Evolutionary conservation across 2,888 invertebrate species (phyloP).

Genomic region (Leucophenga montana): DNA sequence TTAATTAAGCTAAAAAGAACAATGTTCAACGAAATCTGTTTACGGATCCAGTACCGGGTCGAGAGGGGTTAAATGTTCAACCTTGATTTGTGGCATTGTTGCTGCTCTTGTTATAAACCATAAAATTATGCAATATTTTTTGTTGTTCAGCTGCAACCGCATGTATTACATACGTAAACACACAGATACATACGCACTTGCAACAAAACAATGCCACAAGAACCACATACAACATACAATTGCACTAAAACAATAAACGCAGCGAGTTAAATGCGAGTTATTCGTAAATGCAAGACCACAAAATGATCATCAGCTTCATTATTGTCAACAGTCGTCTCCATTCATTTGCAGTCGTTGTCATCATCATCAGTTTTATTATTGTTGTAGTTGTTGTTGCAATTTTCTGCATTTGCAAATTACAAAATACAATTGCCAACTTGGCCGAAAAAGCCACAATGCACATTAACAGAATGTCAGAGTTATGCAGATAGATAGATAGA

Average conservation of each 20-base stretch:
- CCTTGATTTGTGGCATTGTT: background rate
- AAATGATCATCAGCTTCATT: constrained; percentile 21
- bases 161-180: constrained; percentile 15
- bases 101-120: constrained; percentile 15
- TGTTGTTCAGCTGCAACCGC: constrained; percentile 6
- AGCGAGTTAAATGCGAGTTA: background rate
- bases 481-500: too few relatives aligned
- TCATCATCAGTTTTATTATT: background rate
- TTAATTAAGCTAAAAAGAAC: too few relatives aligned
- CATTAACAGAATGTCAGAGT: too few relatives aligned
- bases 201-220: background rate
- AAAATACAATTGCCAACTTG: too few relatives aligned
- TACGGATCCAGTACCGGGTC: too few relatives aligned
- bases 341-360: constrained; percentile 1
- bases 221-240: constrained; percentile 2
- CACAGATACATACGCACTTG: background rate
- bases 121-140: constrained; percentile 12
- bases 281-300: constrained; percentile 18
- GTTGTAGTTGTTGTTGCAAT: too few relatives aligned
- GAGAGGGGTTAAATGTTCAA: background rate
- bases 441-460: too few relatives aligned
- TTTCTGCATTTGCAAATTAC: too few relatives aligned
- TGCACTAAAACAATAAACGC: constrained; percentile 6
- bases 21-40: too few relatives aligned
- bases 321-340: constrained; percentile 17